phyloP scores from a whole-genome alignment of 2,113 vertebrate genomes.

The Cygnus buccinator region DNA sequence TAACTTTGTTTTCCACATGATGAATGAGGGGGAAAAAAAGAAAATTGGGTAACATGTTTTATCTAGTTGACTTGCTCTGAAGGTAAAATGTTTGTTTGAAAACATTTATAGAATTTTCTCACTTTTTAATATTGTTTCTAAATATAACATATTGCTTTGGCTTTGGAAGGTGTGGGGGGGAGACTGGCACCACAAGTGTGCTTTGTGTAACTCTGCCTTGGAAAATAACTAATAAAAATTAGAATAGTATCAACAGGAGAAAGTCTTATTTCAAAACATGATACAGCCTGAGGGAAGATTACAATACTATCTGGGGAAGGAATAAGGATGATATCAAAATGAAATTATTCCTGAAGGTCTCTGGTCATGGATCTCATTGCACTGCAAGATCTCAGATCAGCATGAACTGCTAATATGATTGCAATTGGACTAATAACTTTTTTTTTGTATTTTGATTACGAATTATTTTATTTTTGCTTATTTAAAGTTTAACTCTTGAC shows the following conservation, averaged over 20 bases:
- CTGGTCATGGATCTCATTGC: neutral
- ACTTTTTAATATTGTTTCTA: neutral
- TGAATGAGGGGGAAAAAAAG: neutral
- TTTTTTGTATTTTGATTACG: neutral
- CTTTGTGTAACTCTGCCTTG: neutral
- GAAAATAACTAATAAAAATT: neutral
- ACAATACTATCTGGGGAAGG: fast-evolving
- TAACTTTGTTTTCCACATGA: neutral
- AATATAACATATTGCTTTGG: neutral
- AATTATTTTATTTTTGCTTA: neutral
- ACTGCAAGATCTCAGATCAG: neutral
- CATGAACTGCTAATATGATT: neutral
- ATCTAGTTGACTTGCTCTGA: neutral
- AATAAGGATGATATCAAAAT: neutral
- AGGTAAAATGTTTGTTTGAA: neutral
- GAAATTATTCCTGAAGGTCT: neutral
- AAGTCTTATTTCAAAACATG: neutral
- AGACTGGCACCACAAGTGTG: fast-evolving
- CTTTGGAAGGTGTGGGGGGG: fast-evolving
- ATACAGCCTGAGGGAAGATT: neutral
- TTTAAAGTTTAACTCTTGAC: no score
- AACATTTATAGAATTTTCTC: neutral
- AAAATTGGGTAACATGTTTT: neutral
- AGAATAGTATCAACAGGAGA: neutral
- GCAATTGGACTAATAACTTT: neutral